A percentile compares a stretch with the other conserved stretches of the same genome.
These are phyloP conservation scores for Papilio polytes DNA, from an alignment of 1,140 invertebrate genomes.

Conservation along the genomic window DNA sequence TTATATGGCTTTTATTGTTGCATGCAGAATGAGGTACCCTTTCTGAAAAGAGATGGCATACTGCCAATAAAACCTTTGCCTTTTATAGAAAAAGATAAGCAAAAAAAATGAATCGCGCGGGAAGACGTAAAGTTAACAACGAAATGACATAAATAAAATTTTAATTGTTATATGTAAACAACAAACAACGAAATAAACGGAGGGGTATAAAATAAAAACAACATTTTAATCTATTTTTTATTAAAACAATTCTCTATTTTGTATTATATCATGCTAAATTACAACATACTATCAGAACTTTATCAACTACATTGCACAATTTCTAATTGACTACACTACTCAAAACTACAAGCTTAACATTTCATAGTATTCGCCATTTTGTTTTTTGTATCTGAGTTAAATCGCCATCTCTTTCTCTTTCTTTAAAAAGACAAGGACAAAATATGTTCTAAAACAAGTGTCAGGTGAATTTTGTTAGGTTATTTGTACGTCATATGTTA, in stretches of 20 bases:
- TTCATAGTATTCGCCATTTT: neutral
- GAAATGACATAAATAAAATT: too few species aligned
- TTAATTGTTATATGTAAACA: too few species aligned
- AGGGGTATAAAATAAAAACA: neutral
- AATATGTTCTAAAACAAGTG: too few species aligned
- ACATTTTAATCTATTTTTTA: slow-evolving; percentile 52
- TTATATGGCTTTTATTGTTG: neutral
- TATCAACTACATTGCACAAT: slow-evolving; percentile 78
- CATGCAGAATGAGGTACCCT: too few species aligned
- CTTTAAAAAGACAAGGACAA: neutral
- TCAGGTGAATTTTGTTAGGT: too few species aligned
- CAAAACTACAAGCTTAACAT: slow-evolving; percentile 46
- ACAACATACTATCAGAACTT: slow-evolving; percentile 72
- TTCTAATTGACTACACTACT: slow-evolving; percentile 49
- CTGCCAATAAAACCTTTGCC: too few species aligned
- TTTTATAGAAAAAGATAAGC: too few species aligned
- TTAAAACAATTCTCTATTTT: slow-evolving; percentile 80
- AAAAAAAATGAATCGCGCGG: too few species aligned
- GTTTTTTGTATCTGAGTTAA: neutral
- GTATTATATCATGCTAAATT: slow-evolving; percentile 77
- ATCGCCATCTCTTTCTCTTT: neutral
- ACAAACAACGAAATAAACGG: too few species aligned
- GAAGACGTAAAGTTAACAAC: too few species aligned
- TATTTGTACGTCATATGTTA: too few species aligned
- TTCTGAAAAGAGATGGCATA: too few species aligned